Evolutionary conservation across 1,140 invertebrate species (phyloP).

Genomic region (Zaprionus davidi): DNA sequence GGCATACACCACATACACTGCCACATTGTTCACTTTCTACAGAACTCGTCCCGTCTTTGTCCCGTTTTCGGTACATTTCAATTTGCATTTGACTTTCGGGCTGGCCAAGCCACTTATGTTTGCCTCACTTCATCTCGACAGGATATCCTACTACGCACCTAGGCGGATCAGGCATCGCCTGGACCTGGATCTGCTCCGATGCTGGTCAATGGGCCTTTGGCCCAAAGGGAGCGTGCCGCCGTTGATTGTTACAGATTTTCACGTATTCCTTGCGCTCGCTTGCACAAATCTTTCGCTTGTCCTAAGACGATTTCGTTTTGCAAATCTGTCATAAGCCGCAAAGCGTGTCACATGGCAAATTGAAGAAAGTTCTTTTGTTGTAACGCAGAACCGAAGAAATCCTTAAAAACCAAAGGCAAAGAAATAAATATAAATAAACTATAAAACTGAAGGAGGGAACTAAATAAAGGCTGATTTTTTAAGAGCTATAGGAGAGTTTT

Average conservation of each 20-base stretch:
- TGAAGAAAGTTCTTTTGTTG: slow-evolving; percentile 52
- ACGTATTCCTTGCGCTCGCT: slow-evolving; percentile 54
- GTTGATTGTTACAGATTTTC: slow-evolving; percentile 62
- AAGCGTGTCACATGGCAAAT: slow-evolving; percentile 80
- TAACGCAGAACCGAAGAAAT: slow-evolving; percentile 6
- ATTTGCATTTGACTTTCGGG: slow-evolving; percentile 82
- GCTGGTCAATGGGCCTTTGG: slow-evolving; percentile 27
- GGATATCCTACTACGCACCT: slow-evolving; percentile 17
- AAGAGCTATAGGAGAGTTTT: too few relatives aligned
- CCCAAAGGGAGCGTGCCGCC: slow-evolving; percentile 43
- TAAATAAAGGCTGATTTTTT: too few relatives aligned
- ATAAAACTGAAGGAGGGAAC: too few relatives aligned
- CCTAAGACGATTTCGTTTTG: slow-evolving; percentile 64
- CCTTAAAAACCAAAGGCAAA: neutral
- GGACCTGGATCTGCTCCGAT: slow-evolving; percentile 17
- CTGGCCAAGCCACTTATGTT: slow-evolving; percentile 69
- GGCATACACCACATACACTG: slow-evolving; percentile 19
- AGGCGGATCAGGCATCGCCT: slow-evolving; percentile 54
- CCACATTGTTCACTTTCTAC: slow-evolving; percentile 51
- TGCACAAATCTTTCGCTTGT: slow-evolving; percentile 53
- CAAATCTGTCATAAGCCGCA: slow-evolving; percentile 77
- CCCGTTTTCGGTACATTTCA: slow-evolving; percentile 57
- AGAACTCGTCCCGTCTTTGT: slow-evolving; percentile 51
- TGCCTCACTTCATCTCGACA: slow-evolving; percentile 29
- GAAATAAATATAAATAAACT: neutral